Percentiles rank a stretch among this genome's conserved stretches.
These are phyloP conservation scores for Stenotaenia linearis DNA, from an alignment of 2,888 invertebrate species.

Conservation along the genomic window DNA sequence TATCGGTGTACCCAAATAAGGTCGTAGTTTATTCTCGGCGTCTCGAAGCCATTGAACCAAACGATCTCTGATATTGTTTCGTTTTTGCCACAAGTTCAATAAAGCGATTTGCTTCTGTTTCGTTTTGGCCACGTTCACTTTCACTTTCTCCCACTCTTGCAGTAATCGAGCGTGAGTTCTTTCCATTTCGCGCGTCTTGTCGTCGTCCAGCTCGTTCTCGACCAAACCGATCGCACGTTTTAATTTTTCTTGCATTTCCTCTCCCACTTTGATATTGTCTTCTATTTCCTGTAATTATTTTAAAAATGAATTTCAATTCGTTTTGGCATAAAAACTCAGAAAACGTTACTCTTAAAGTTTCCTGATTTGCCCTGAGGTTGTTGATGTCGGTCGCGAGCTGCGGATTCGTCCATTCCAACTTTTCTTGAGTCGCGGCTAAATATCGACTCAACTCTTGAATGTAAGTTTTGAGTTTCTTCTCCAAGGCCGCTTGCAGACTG, in stretches of 20 bases:
- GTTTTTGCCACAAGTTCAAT: background rate
- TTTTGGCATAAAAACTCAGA: no score
- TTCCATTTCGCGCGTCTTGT: background rate
- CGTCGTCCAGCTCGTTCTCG: background rate
- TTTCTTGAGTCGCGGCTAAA: conserved; percentile 74
- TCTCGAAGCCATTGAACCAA: background rate
- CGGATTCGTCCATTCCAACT: conserved; percentile 84
- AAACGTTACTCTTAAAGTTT: conserved; percentile 42
- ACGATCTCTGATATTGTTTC: background rate
- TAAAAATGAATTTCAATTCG: background rate
- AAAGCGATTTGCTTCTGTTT: background rate
- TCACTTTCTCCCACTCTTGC: background rate
- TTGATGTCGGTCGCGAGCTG: conserved; percentile 85
- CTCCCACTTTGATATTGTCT: background rate
- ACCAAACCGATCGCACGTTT: background rate
- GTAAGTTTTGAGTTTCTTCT: conserved; percentile 81
- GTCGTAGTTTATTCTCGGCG: background rate
- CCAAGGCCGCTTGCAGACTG: conserved; percentile 68
- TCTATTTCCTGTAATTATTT: background rate
- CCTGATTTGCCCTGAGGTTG: conserved; percentile 83
- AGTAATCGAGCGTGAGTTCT: background rate
- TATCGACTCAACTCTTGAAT: conserved; percentile 73
- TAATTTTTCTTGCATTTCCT: background rate
- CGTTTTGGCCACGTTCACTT: background rate
- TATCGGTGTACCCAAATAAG: background rate